Evolutionary conservation across 2,797 vertebrate genomes (phyloP).

Genomic region (Malurus leucopterus): DNA sequence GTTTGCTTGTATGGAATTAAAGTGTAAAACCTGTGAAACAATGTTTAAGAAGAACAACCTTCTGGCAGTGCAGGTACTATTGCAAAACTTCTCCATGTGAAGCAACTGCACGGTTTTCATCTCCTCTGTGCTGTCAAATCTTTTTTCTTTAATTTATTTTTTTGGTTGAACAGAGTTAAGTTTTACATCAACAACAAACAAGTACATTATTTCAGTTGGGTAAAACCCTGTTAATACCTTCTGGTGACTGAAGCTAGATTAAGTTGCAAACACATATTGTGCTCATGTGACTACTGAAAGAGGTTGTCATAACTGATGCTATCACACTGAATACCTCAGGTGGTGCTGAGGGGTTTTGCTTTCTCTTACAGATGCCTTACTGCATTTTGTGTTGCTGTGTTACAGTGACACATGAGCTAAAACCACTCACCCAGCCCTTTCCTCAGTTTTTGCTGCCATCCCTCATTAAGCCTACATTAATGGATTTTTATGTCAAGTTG

Average conservation of each 20-base stretch:
- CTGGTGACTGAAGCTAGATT: constrained; percentile 11
- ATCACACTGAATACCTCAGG: constrained; percentile 19
- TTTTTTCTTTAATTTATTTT: neutral
- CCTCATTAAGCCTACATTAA: constrained; percentile 33
- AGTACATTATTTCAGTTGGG: neutral
- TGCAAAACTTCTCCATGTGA: neutral
- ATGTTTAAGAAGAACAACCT: neutral
- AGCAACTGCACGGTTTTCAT: neutral
- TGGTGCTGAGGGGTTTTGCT: constrained; percentile 18
- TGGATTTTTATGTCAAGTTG: constrained; percentile 49
- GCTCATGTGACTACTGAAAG: constrained; percentile 3
- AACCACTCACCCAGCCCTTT: neutral
- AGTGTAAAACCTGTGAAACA: neutral
- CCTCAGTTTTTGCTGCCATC: constrained; percentile 8
- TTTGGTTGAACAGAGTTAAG: neutral
- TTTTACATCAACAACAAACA: neutral
- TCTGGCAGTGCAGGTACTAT: neutral
- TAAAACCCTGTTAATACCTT: neutral
- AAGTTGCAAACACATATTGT: neutral
- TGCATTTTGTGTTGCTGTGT: constrained; percentile 32
- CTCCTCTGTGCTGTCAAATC: neutral
- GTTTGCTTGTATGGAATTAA: neutral
- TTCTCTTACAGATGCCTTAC: neutral
- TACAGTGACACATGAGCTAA: constrained; percentile 26
- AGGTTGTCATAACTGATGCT: constrained; percentile 46